phyloP scores from a whole-genome alignment of 2,797 vertebrate species.

The Tenualosa thibaudeaui region DNA sequence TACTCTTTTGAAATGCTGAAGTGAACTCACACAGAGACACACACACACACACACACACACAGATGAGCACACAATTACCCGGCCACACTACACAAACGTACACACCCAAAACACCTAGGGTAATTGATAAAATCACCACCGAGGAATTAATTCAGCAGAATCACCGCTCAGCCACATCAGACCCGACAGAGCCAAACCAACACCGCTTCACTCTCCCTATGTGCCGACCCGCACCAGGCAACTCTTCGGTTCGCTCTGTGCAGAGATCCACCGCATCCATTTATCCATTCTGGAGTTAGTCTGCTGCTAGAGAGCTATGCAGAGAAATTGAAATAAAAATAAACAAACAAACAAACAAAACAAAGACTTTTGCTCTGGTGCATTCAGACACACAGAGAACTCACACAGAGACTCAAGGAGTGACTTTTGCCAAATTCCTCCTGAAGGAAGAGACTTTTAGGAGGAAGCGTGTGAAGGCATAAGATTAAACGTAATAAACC shows the following conservation, averaged over 20 bases:
- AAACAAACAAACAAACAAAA: slow-evolving; percentile 18
- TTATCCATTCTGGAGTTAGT: slow-evolving; percentile 56
- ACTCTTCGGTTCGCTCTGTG: neutral
- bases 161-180: slow-evolving; percentile 28
- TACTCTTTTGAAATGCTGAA: neutral
- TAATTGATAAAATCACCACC: slow-evolving; percentile 34
- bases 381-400: slow-evolving; percentile 72
- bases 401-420: slow-evolving; percentile 63
- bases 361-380: slow-evolving; percentile 71
- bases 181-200: slow-evolving; percentile 39
- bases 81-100: slow-evolving; percentile 27
- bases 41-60: slow-evolving; percentile 35
- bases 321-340: slow-evolving; percentile 71
- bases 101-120: slow-evolving; percentile 46
- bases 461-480: slow-evolving; percentile 47
- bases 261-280: slow-evolving; percentile 22
- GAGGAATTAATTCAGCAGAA: slow-evolving; percentile 21
- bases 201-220: slow-evolving; percentile 21
- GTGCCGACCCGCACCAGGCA: neutral
- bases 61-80: slow-evolving; percentile 17
- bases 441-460: slow-evolving; percentile 74
- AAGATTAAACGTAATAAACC: slow-evolving; percentile 55
- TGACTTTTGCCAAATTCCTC: slow-evolving; percentile 87
- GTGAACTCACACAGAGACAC: neutral
- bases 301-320: slow-evolving; percentile 96